Conservation (phyloP, 2,797 vertebrate genomes). For the Trichosurus vulpecula region DNA sequence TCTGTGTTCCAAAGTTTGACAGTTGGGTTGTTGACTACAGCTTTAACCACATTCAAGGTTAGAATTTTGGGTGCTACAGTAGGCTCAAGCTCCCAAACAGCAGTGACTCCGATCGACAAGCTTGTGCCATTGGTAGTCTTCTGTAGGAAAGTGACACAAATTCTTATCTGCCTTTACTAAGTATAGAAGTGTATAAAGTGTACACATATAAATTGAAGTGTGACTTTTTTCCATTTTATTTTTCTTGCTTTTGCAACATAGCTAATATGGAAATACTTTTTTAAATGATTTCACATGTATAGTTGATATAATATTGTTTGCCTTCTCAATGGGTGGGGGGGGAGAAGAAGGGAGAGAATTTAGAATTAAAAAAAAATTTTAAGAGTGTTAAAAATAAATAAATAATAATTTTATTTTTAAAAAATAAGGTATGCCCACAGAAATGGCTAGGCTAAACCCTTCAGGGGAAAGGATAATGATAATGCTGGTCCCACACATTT, state of each 20-base stretch:
- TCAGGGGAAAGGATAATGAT: background rate
- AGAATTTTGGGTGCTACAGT: background rate
- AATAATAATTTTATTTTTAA: background rate
- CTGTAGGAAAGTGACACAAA: background rate
- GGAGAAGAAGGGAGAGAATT: background rate
- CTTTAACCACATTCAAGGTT: background rate
- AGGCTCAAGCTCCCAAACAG: background rate
- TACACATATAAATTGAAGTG: background rate
- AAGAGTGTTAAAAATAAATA: background rate
- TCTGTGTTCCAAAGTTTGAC: background rate
- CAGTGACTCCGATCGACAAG: background rate
- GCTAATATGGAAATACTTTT: background rate
- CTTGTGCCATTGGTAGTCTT: background rate
- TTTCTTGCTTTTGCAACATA: background rate
- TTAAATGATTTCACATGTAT: background rate
- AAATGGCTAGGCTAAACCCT: background rate
- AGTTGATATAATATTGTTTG: background rate
- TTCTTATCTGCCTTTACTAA: background rate
- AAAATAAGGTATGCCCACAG: background rate
- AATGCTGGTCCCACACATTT: background rate
- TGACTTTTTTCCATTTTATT: background rate
- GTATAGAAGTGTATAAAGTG: background rate
- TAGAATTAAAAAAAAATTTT: background rate
- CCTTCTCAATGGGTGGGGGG: background rate
- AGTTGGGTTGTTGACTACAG: background rate